Conservation (phyloP, 2,797 vertebrate species). For the Acanthornis magna region DNA sequence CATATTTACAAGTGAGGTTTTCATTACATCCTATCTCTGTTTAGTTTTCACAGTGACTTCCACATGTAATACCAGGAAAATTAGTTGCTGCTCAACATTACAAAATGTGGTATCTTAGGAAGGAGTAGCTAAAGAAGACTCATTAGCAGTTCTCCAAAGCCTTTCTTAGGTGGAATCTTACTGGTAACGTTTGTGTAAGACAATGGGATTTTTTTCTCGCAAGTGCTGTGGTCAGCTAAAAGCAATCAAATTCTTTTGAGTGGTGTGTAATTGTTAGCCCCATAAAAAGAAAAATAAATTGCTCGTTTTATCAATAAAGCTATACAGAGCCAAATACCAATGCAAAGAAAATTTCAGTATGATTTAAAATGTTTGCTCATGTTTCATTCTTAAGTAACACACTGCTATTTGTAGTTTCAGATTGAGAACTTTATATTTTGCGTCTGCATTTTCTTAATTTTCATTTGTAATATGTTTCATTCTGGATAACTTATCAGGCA, state of each 20-base stretch:
- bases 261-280: conserved; percentile 51
- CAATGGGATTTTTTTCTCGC: not conserved
- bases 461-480: conserved; percentile 54
- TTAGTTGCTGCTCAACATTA: not conserved
- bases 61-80: not conserved
- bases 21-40: conserved; percentile 37
- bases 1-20: conserved; percentile 51
- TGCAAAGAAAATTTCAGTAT: conserved; percentile 58
- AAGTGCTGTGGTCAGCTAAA: conserved; percentile 43
- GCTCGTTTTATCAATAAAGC: conserved; percentile 66
- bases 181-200: conserved; percentile 33
- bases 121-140: not conserved
- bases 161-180: not conserved
- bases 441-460: conserved; percentile 54
- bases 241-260: conserved; percentile 54
- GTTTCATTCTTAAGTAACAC: conserved; percentile 56
- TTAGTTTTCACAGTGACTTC: conserved; percentile 44
- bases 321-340: conserved; percentile 46
- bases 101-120: not conserved
- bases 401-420: conserved; percentile 54
- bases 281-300: conserved; percentile 46
- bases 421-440: conserved; percentile 64
- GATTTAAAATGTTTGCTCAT: conserved; percentile 64
- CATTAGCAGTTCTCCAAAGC: not conserved
- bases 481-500: conserved; percentile 65